Percentiles rank a stretch among this genome's conserved stretches.
Evolutionary conservation across 2,888 invertebrate genomes (phyloP).

Genomic region (Diachrysia chrysitis): DNA sequence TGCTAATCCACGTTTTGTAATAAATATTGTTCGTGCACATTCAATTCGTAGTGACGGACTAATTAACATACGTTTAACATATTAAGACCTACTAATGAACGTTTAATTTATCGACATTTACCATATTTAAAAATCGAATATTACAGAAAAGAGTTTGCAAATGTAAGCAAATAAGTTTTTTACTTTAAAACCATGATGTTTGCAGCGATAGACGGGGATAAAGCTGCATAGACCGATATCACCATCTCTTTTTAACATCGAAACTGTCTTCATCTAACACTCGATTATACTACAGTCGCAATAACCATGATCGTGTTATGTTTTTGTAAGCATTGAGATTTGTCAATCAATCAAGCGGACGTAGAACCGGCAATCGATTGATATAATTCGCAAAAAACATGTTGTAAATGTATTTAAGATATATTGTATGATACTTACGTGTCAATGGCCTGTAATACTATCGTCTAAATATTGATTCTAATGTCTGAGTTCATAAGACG

Average conservation of each 20-base stretch:
- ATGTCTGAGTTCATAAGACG: not conserved
- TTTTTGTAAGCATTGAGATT: slow-evolving; percentile 45
- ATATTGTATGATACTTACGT: slow-evolving; percentile 14
- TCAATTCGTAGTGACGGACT: slow-evolving; percentile 3
- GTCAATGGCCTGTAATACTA: slow-evolving; percentile 35
- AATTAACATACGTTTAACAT: slow-evolving; percentile 28
- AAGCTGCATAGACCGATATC: not conserved
- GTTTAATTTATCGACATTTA: slow-evolving; percentile 20
- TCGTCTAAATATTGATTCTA: not conserved
- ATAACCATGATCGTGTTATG: not conserved
- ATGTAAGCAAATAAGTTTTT: not conserved
- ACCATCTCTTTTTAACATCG: not conserved
- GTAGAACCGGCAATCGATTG: slow-evolving; percentile 16
- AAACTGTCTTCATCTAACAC: not conserved
- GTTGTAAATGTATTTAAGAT: slow-evolving; percentile 24
- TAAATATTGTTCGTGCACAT: not conserved
- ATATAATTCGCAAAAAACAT: slow-evolving; percentile 47
- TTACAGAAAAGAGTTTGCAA: not conserved
- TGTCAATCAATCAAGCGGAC: slow-evolving; percentile 55
- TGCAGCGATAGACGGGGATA: not conserved
- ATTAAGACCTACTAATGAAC: slow-evolving; percentile 13
- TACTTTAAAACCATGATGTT: no score
- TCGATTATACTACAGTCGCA: not conserved
- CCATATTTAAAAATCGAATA: slow-evolving; percentile 19
- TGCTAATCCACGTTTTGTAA: slow-evolving; percentile 12